Evolutionary conservation across 1,140 invertebrate species (phyloP), one percentile per base, ranked within the genome.

Genomic region (Pachypsylla venusta): DNA sequence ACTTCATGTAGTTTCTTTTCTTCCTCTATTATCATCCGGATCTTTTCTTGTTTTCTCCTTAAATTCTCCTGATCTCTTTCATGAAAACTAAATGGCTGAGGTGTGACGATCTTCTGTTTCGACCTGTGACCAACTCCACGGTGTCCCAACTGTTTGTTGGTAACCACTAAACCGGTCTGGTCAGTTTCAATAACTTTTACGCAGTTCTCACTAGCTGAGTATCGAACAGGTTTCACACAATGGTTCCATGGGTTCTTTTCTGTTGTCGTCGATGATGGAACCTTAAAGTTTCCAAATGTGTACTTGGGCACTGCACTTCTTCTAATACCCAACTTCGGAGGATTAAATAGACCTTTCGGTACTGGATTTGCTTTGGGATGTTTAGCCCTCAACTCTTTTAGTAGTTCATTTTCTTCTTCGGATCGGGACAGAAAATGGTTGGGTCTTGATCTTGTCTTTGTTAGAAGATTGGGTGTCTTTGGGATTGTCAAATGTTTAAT

Each of bases 401-500:
- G 4, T 10, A 48, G 4, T 19, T 48, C 22, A 7, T 48, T 22
- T 48, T 48, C 42, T 48, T 48, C 7, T 19, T 48, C n/a, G 5
- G 16, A 5, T 19, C 22, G 5, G n/a, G 42, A 48, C 4, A 48
- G 42, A 19, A 48, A 19, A 48, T 48, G 16, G 42, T 22, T 48
- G 16, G 42, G 42, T 48, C 42, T 48, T 3, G 22, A n/a, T 48
- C 42, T 48, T 5, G 42, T 5, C 16, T 48, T 48, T 7, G 42
- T 48, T 48, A 19, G 42, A 48, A 48, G 42, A 48, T 48, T 48
- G 16, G 42, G 42, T 48, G 42, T 48, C 42, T 48, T 48, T 7
- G 42, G 42, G 3, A 5, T 48, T 48, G 42, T 48, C 16, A 10
- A 35, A 35, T 10, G 5, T 48, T 48, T 48, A 4, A n/a, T 48